Conservation (phyloP, 2,888 invertebrate genomes). For the Hirtodrosophila trivittata region DNA sequence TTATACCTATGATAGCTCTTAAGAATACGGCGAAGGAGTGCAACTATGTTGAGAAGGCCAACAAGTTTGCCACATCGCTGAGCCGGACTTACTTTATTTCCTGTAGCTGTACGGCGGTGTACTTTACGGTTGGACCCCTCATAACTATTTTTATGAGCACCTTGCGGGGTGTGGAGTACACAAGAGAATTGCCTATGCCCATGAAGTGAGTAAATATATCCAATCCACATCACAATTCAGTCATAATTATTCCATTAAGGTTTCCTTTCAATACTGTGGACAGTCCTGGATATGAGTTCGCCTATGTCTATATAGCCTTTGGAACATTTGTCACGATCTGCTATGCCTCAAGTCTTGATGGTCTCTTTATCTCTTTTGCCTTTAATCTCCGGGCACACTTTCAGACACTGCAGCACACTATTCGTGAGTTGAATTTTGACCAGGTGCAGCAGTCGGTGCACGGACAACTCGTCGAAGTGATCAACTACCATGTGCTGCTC, state of each 20-base stretch:
- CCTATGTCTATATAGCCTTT: slow-evolving; percentile 68
- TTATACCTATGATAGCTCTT: slow-evolving; percentile 39
- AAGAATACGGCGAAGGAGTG: slow-evolving; percentile 22
- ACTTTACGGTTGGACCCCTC: slow-evolving; percentile 78
- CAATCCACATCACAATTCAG: too few species aligned
- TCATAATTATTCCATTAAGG: too few species aligned
- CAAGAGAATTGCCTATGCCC: slow-evolving; percentile 78
- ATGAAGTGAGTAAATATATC: slow-evolving; percentile 81
- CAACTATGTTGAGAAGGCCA: slow-evolving; percentile 56
- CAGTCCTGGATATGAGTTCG: slow-evolving; percentile 74
- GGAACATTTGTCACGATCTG: slow-evolving; percentile 68
- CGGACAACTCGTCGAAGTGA: slow-evolving; percentile 46
- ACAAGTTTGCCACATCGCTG: slow-evolving; percentile 59
- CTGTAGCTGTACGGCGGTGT: slow-evolving; percentile 72
- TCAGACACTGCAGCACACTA: slow-evolving; percentile 67
- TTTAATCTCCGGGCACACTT: slow-evolving; percentile 79
- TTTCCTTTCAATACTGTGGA: slow-evolving; percentile 76
- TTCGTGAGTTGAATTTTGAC: slow-evolving; percentile 26
- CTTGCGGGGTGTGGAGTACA: slow-evolving; percentile 37
- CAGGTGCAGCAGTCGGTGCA: slow-evolving; percentile 19
- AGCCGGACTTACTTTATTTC: slow-evolving; percentile 71
- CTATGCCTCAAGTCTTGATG: slow-evolving; percentile 78
- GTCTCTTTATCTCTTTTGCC: slow-evolving; percentile 79
- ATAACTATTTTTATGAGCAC: slow-evolving; percentile 64
- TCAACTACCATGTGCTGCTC: slow-evolving; percentile 73